Base-by-base conservation (phyloP, 2,888 invertebrate species). In the Allygus modestus region DNA sequence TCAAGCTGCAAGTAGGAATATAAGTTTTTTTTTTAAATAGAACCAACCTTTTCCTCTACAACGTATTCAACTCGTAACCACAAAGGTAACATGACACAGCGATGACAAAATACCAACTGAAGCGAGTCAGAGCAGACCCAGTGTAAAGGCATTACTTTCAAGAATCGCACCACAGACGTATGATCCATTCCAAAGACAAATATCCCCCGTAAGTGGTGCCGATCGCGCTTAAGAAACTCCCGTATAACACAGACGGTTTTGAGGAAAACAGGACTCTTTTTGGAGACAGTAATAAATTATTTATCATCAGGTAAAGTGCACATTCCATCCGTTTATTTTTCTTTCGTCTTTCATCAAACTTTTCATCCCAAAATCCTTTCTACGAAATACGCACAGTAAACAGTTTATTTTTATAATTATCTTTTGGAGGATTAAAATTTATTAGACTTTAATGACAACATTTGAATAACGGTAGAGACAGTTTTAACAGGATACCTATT, bases 141-240 rank as follows among this genome's bases (percentile, higher is more conserved):
- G 12, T 20, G 20, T 20, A 28, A 65, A 65, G 31, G 17, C 26
- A 65, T 54, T 65, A 65, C 28, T 65, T 23, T 28, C 23, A 23
- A 54, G 54, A 20, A 65, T 20, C 15, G 26, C 31, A 15, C 28
- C 65, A 28, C 28, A 65, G 28, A 26, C 75, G 46, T 28, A 77
- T 77, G 79, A 54, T 54, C 58, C 58, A 79, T 58, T 79, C 33
- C 33, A 31, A 79, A 79, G 77, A 79, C 79, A 79, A 79, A 79
- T 79, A 79, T 33, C 58, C n/a, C 0, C 28, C 51, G 17, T 23
- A 79, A 79, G 54, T 33, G 0, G 54, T 54, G 1, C 33, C 0
- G 77, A 77, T 77, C 51, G 77, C 77, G 1, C 77, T 77, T 51
- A 77, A 77, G 77, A 51, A 77, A 77, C 51, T 43, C 77, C 37